These are phyloP conservation scores for Acanthornis magna DNA, from an alignment of 2,797 vertebrate genomes.

Conservation along the genomic window DNA sequence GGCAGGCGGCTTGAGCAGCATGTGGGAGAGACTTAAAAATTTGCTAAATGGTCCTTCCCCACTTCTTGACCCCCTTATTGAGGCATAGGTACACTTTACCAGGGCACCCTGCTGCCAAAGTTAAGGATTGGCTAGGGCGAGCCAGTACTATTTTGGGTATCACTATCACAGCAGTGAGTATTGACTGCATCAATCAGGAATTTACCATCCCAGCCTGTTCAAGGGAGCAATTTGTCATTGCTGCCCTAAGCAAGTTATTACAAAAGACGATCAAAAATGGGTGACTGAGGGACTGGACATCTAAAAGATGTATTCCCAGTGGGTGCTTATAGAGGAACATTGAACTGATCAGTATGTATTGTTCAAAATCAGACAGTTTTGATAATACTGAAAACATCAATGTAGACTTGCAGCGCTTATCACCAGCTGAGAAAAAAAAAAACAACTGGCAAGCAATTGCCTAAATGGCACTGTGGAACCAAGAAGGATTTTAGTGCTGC, in stretches of 20 bases:
- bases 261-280: neutral
- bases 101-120: neutral
- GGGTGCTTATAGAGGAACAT: neutral
- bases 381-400: neutral
- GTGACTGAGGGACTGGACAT: neutral
- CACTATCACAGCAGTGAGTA: neutral
- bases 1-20: fast-evolving
- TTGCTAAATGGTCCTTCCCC: neutral
- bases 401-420: neutral
- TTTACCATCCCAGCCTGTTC: neutral
- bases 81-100: neutral
- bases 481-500: neutral
- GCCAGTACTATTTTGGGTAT: neutral
- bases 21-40: neutral
- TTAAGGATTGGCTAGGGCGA: neutral
- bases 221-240: neutral
- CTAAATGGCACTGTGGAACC: neutral
- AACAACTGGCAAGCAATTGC: neutral
- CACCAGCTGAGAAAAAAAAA: neutral
- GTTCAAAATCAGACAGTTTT: neutral
- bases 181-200: neutral
- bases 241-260: neutral
- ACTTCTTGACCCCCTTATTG: neutral
- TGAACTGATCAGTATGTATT: neutral
- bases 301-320: neutral